Evolutionary conservation across 2,113 vertebrate genomes (phyloP), one percentile per base, ranked within the genome.

Genomic region (Proterorhinus semilunaris): DNA sequence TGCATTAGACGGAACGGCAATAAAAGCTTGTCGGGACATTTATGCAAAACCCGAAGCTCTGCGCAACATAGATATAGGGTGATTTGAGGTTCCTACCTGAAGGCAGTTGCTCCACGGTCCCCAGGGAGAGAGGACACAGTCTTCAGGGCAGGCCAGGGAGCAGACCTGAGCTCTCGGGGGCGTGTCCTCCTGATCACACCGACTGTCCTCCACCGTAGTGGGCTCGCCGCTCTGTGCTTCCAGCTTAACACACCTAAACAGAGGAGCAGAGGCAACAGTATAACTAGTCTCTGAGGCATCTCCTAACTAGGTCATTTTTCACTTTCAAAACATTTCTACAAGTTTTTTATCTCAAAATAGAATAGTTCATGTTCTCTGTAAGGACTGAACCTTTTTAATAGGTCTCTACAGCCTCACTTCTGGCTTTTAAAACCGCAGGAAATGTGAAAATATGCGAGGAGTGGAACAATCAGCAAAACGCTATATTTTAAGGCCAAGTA

Each of bases 111-210:
- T 98, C 98, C 98, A 99, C 0, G 83, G 87, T 69, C 93, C 95
- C 98, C 98, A 99, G 12, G 93, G 87, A 11, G 95, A 93, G 88
- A 95, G 85, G 1, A 95, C 96, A 49, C 97, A 99, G 76, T 97
- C 95, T 13, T 70, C 91, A 65, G 96, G 93, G 70, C 98, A 99
- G 62, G 93, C 92, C 65, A 98, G 83, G 44, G 85, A 91, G 70
- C 98, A 99, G 61, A 93, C 89, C 79, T 94, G 96, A 17, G 75
- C 90, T 72, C 79, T 83, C 0, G 87, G 75, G 5, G 95, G 96
- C 44, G 84, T 88, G 71, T 96, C 95, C 10, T 93, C 90, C 62
- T 91, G 90, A 79, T 90, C 91, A 79, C 98, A 99, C 44, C 95
- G 86, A 5, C 81, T n/a, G 0, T 16, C 89, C 43, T 95, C 89